Conservation (phyloP, 2,113 vertebrate genomes). For the Gobius niger region DNA sequence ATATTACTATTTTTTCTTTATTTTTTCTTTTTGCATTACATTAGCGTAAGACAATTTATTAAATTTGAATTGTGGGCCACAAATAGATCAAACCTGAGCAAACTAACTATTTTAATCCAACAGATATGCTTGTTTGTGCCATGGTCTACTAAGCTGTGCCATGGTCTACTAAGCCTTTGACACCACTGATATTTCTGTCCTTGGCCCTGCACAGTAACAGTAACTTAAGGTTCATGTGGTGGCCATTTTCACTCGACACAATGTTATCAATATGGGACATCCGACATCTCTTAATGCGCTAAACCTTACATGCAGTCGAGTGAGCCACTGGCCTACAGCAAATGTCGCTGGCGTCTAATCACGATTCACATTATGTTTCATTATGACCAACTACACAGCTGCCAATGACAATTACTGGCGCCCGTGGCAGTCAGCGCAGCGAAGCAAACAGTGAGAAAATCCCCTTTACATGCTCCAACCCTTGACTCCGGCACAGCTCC, state of each 20-base stretch:
- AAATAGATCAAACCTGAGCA: too few relatives aligned
- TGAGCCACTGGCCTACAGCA: not conserved
- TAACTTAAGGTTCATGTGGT: not conserved
- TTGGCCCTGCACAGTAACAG: not conserved
- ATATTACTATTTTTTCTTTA: too few relatives aligned
- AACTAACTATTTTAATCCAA: too few relatives aligned
- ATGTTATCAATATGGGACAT: constrained; percentile 10
- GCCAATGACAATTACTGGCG: constrained; percentile 33
- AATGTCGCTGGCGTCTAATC: constrained; percentile 38
- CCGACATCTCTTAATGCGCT: not conserved
- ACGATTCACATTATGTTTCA: constrained; percentile 40
- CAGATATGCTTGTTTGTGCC: too few relatives aligned
- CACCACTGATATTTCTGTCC: too few relatives aligned
- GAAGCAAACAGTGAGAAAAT: constrained; percentile 70
- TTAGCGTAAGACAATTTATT: too few relatives aligned
- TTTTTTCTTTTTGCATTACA: too few relatives aligned
- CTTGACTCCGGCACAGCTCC: constrained; percentile 55
- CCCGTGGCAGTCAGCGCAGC: constrained; percentile 45
- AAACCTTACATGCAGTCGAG: not conserved
- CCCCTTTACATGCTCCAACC: constrained; percentile 54
- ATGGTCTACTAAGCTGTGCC: too few relatives aligned
- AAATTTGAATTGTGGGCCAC: too few relatives aligned
- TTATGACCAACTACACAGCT: constrained; percentile 31
- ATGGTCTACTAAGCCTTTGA: too few relatives aligned
- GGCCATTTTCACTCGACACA: constrained; percentile 32